Base-by-base conservation (phyloP, 2,888 invertebrate genomes). In the Athalia cordata region DNA sequence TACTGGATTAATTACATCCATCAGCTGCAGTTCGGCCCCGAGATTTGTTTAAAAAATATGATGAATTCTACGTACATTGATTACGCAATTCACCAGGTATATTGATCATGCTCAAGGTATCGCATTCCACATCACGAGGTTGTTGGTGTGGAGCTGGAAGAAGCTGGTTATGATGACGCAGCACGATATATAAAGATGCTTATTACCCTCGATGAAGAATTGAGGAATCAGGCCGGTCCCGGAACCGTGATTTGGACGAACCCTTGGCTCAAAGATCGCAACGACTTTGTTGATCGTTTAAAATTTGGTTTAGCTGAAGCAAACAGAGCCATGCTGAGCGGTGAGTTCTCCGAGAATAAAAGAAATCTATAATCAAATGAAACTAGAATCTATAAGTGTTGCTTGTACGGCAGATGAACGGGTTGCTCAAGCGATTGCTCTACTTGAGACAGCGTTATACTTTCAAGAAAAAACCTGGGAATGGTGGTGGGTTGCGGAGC, bases 51-150 rank as follows among this genome's bases (percentile, higher is more conserved):
- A 13, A 49, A 66, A 66, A 66, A 66, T 29, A 29, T 29, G 29
- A 29, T 29, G 29, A 29, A 29, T 29, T 29, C 29, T 29, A 1
- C 2, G 29, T 29, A 29, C 29, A 29, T 0, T 29, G 29, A 29
- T 29, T 29, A 29, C 29, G 29, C 29, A 29, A 29, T 29, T 29
- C 29, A 29, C 29, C 0, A 29, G 29, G 29, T 29, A 29, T 29
- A 29, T 29, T 29, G 29, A 29, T 29, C 2, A 29, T 29, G 29
- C 29, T 29, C 29, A 29, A 93, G 94, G 83, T 91, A 91, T 81
- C 91, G 92, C 79, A 77, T 91, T 50, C 92, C 93, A 0, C 87
- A 92, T 70, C 88, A 92, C 83, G 91, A 93, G 85, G 93, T 93
- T 49, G 86, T 93, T 0, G 87, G 93, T 55, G 81, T 91, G 8